Base-by-base conservation (phyloP, 1,140 invertebrate genomes). In the Hesperophylax magnus region DNA sequence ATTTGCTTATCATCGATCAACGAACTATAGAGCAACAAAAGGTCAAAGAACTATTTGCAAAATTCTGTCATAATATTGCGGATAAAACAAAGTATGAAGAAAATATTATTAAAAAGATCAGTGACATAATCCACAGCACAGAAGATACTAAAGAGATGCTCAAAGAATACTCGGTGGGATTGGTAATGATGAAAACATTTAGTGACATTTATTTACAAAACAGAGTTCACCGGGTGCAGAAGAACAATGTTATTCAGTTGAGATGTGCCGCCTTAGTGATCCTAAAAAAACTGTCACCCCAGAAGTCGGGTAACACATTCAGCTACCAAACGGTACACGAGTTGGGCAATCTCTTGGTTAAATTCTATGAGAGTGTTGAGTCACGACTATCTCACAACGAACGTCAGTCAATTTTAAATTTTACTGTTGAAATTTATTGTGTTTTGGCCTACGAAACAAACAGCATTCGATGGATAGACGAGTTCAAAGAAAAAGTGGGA, bases 381-480 rank as follows among this genome's bases (percentile, higher is more conserved):
- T 9, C 24, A 11, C 11, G 63, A n/a, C 34, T 61, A 34, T 22
- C 22, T 11, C 63, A 47, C 31, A 3, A 39, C 17, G 39, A 47
- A 6, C 11, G 39, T 47, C 39, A 14, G 39, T 47, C 39, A 47
- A 47, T 47, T 14, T 1, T 47, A 14, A 47, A 47, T 47, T 47
- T 47, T 6, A 18, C n/a, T 58, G 0, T 1, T 18, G 22, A 58
- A 1, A 58, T 58, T 20, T 20, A 58, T 58, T n/a, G 22, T 11
- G 47, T 39, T 34, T 67, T 67, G 3, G 14, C 15, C 15, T 34
- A 67, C 24, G 63, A 67, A 31, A 67, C 27, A 3, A 39, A n/a
- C 34, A 39, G 27, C 34, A 67, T 31, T n/a, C 27, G 34, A 20
- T 67, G 63, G 63, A 67, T 67, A n/a, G 63, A 67, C 27, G 27